phyloP scores from a whole-genome alignment of 2,797 vertebrate species.

The Centropyge bicolor region DNA sequence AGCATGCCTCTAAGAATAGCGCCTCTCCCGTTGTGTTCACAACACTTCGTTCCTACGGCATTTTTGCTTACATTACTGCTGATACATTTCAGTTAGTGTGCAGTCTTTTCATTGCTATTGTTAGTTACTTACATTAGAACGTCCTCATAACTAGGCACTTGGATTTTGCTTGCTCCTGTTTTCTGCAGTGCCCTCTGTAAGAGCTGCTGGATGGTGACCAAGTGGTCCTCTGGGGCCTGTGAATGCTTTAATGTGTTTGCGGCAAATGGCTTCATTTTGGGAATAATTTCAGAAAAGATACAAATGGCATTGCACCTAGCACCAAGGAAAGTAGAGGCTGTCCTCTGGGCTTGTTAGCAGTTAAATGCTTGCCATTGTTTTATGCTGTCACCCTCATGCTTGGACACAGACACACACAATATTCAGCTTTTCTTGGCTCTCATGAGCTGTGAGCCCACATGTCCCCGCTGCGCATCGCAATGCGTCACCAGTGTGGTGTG shows the following conservation, averaged over 20 bases:
- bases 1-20: constrained; percentile 64
- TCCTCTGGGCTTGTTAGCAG: constrained; percentile 46
- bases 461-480: constrained; percentile 51
- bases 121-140: constrained; percentile 2
- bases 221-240: constrained; percentile 34
- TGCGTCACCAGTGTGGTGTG: constrained; percentile 56
- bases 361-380: constrained; percentile 62
- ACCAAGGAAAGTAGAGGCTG: constrained; percentile 21
- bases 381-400: constrained; percentile 30
- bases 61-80: not conserved
- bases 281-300: constrained; percentile 38
- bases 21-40: constrained; percentile 31
- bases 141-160: not conserved
- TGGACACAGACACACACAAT: constrained; percentile 19
- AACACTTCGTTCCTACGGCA: constrained; percentile 3
- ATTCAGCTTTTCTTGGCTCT: constrained; percentile 66
- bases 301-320: constrained; percentile 27
- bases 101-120: constrained; percentile 21
- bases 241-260: constrained; percentile 27
- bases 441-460: constrained; percentile 71
- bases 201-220: constrained; percentile 53
- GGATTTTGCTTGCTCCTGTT: constrained; percentile 22
- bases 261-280: constrained; percentile 39
- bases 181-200: constrained; percentile 48
- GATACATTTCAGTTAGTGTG: not conserved